Base-by-base conservation (phyloP, 2,888 invertebrate species). In the Nomada goodeniana region DNA sequence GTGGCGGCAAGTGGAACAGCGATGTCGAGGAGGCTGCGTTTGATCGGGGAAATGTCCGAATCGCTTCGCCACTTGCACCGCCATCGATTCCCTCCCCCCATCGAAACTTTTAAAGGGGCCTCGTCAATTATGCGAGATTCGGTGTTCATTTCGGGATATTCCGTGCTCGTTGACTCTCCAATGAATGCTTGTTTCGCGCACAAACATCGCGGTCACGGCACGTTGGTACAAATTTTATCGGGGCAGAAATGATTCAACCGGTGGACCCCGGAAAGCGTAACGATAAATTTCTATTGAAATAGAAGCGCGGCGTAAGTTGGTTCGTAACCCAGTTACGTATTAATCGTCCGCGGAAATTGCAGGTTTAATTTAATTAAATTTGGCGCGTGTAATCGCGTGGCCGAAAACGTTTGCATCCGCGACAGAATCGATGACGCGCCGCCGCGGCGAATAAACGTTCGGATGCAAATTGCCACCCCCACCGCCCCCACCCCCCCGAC, bases 1-100 rank as follows among this genome's bases (percentile, higher is more conserved):
- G 69, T 53, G 64, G 74, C 68, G 60, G 69, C 57, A 78, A 73
- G 72, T 60, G 82, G 65, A 64, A 81, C 61, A 68, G 42, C 72
- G 57, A 53, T 2, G 63, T 59, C 57, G 59, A 77, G 70, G 42
- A 63, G 64, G 61, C 70, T 61, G 52, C 76, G 64, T 60, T 57
- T 55, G 20, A 69, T 74, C 59, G 65, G 18, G 67, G 63, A 71
- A 47, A 69, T 60, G 36, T n/a, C 60, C 59, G 18, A 60, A 71
- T 47, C 42, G 65, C 50, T 63, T 55, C 57, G 18, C 26, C 61
- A 15, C 23, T 55, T 26, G 47, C 36, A 10, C 18, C n/a, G 7
- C 11, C 47, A 15, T 57, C 36, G 70, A 50, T 76, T 64, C 42
- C 29, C 23, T 1, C 23, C 23, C 23, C 0, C 70, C 29, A 18